These are phyloP conservation scores for Prionailurus viverrinus DNA, from an alignment of 2,113 vertebrate genomes.

Conservation along the genomic window DNA sequence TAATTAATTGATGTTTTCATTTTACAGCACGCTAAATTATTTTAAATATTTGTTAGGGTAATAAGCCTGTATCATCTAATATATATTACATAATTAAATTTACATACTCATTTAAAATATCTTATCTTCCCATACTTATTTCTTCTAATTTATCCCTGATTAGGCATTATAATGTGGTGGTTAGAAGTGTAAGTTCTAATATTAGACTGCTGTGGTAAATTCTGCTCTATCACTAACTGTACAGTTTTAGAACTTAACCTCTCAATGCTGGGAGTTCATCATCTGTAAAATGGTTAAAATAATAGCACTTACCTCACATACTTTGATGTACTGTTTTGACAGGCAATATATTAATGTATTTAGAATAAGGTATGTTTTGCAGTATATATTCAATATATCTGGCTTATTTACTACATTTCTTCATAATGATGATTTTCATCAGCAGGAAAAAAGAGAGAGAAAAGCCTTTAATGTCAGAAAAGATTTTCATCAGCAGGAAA, in stretches of 20 bases:
- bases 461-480: not conserved
- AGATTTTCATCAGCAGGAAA: not conserved
- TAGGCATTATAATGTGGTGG: not conserved
- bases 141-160: not conserved
- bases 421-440: not conserved
- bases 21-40: not conserved
- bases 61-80: not conserved
- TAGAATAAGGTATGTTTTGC: not conserved
- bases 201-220: not conserved
- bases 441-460: not conserved
- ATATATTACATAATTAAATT: not conserved
- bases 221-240: not conserved
- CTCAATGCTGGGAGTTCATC: not conserved
- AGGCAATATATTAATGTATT: not conserved
- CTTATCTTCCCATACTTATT: not conserved
- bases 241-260: not conserved
- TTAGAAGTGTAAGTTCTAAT: not conserved
- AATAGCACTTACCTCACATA: not conserved
- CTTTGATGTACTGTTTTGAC: not conserved
- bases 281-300: not conserved
- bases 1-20: conserved; percentile 24
- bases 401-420: not conserved
- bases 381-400: not conserved
- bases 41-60: not conserved
- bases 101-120: conserved; percentile 27